Percentiles rank a stretch among this genome's conserved stretches.
These are phyloP conservation scores for Chrysaora quinquecirrha DNA, from an alignment of 30 jellyfish, hydroid and myxozoan species.

Conservation along the genomic window DNA sequence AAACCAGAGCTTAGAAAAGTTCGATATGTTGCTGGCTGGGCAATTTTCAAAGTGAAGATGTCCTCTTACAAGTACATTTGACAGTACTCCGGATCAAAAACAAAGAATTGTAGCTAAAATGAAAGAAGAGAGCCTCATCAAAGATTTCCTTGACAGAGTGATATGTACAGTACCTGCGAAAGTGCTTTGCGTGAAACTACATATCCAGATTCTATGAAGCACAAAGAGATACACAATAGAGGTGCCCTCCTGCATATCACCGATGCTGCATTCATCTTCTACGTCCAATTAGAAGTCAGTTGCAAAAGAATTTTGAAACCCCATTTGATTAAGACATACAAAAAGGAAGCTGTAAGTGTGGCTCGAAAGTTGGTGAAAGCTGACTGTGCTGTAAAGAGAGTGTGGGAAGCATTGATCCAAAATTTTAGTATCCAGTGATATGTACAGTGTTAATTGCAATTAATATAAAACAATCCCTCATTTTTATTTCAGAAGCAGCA, in stretches of 20 bases:
- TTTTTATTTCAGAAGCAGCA: neutral
- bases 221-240: neutral
- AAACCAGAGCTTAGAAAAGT: slow-evolving; percentile 1
- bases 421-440: neutral
- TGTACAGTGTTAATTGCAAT: neutral
- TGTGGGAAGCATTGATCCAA: neutral
- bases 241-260: slow-evolving; percentile 1
- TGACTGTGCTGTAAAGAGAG: slow-evolving; percentile 1
- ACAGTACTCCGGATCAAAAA: neutral
- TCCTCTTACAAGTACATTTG: neutral
- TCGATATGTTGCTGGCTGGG: slow-evolving; percentile 1
- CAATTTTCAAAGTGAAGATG: neutral
- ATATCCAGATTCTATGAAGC: neutral
- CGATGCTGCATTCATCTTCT: slow-evolving; percentile 1
- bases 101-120: neutral
- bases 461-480: neutral
- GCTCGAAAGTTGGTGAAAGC: neutral
- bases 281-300: neutral
- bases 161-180: neutral
- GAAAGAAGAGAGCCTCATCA: slow-evolving; percentile 4
- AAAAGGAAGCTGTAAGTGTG: neutral
- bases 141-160: neutral
- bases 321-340: neutral
- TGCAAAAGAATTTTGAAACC: neutral
- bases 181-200: neutral